Evolutionary conservation across 2,888 invertebrate genomes (phyloP).

Genomic region (Protodeltote pygarga): DNA sequence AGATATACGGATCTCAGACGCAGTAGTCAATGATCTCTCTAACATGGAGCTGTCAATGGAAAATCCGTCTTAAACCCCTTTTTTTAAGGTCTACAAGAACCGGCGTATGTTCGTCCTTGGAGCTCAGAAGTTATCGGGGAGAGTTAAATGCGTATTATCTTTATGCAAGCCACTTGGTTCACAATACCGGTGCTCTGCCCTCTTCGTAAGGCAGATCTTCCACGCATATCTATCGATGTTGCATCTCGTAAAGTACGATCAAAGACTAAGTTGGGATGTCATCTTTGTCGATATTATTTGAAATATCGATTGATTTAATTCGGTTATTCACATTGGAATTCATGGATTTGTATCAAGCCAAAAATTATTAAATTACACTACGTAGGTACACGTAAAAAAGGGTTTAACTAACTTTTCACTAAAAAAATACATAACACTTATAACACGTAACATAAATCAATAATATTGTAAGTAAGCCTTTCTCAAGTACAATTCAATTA

Average conservation of each 20-base stretch:
- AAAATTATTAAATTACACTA: no score
- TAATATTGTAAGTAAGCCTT: no score
- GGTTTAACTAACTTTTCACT: no score
- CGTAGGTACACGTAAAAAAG: no score
- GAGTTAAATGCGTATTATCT: slow-evolving; percentile 85
- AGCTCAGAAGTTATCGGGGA: slow-evolving; percentile 67
- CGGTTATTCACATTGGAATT: neutral
- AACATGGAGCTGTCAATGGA: slow-evolving; percentile 55
- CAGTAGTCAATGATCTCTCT: slow-evolving; percentile 80
- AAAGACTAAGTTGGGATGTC: slow-evolving; percentile 60
- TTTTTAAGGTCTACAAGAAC: slow-evolving; percentile 59
- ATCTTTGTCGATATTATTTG: slow-evolving; percentile 54
- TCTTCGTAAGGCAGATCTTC: slow-evolving; percentile 78
- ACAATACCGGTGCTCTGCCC: slow-evolving; percentile 81
- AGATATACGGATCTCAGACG: slow-evolving; percentile 82
- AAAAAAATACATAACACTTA: no score
- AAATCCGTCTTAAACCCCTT: slow-evolving; percentile 59
- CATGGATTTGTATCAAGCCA: neutral
- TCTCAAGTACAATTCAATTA: no score
- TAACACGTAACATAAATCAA: no score
- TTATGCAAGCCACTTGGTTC: slow-evolving; percentile 86
- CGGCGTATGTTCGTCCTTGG: slow-evolving; percentile 58
- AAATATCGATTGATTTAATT: slow-evolving; percentile 24
- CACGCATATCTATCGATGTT: slow-evolving; percentile 80
- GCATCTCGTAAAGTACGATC: slow-evolving; percentile 74